These are phyloP conservation scores for Ceratoteleas bidentatus DNA, from an alignment of 1,140 invertebrate species.

Conservation along the genomic window DNA sequence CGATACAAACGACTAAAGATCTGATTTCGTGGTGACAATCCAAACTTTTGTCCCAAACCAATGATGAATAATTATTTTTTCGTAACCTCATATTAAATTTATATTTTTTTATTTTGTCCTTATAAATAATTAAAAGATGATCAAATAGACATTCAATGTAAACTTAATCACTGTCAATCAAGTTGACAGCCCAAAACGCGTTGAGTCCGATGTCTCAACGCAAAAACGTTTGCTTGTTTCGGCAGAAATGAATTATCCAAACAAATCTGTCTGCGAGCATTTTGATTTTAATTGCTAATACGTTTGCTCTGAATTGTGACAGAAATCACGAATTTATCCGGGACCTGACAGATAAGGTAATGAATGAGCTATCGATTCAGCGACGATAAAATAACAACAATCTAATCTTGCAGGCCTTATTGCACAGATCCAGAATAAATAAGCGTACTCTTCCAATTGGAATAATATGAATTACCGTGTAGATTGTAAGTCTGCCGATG, in stretches of 20 bases:
- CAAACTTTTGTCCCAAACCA: background rate
- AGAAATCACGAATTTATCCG: slow-evolving; percentile 3
- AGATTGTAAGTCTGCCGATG: too few relatives aligned
- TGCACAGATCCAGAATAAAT: slow-evolving; percentile 1
- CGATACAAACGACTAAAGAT: too few relatives aligned
- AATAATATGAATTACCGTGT: too few relatives aligned
- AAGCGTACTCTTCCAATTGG: background rate
- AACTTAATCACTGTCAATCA: too few relatives aligned
- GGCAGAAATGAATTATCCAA: background rate
- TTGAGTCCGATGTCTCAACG: too few relatives aligned
- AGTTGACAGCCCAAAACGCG: too few relatives aligned
- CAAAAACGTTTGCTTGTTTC: too few relatives aligned
- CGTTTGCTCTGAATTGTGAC: background rate
- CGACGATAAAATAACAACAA: slow-evolving; percentile 8
- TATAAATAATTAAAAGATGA: too few relatives aligned
- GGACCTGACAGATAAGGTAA: slow-evolving; percentile 3
- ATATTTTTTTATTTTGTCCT: too few relatives aligned
- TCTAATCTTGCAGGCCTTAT: slow-evolving; percentile 7
- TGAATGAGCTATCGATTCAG: background rate
- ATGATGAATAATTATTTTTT: background rate
- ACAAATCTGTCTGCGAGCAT: background rate
- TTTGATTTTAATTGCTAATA: background rate
- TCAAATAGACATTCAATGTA: too few relatives aligned
- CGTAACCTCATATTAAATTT: too few relatives aligned
- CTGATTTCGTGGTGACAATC: too few relatives aligned